Conservation (phyloP, 2,113 vertebrate genomes). For the Galbula dea region DNA sequence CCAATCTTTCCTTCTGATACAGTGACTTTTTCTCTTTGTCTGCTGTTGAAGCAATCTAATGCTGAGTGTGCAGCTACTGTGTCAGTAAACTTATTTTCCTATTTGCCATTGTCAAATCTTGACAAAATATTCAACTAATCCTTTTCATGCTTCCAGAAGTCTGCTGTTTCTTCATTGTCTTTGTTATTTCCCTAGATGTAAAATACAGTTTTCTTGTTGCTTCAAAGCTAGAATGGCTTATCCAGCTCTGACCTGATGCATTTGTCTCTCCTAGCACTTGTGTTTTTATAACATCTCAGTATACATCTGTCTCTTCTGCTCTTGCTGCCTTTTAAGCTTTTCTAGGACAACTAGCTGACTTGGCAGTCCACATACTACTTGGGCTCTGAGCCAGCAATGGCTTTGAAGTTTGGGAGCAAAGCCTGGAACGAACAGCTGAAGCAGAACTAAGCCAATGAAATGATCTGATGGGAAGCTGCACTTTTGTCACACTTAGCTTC, state of each 20-base stretch:
- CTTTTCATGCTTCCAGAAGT: not conserved
- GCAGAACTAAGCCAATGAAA: slow-evolving; percentile 31
- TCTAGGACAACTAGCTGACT: slow-evolving; percentile 11
- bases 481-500: slow-evolving; percentile 1
- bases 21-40: not conserved
- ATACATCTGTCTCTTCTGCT: not conserved
- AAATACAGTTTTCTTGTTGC: not conserved
- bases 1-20: not conserved
- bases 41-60: not conserved
- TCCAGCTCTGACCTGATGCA: not conserved
- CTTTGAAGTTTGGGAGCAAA: slow-evolving; percentile 43
- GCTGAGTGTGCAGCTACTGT: not conserved
- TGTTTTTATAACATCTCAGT: not conserved
- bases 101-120: not conserved
- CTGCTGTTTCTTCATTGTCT: not conserved
- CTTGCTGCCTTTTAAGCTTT: not conserved
- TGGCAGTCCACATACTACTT: slow-evolving; percentile 10
- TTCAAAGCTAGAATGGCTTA: not conserved
- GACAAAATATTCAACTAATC: not conserved
- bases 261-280: not conserved
- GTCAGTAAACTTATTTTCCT: not conserved
- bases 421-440: slow-evolving; percentile 46
- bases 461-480: slow-evolving; percentile 11
- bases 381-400: slow-evolving; percentile 29
- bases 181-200: not conserved